Conservation (phyloP, 2,888 invertebrate species). For the Oasisia sp. region DNA sequence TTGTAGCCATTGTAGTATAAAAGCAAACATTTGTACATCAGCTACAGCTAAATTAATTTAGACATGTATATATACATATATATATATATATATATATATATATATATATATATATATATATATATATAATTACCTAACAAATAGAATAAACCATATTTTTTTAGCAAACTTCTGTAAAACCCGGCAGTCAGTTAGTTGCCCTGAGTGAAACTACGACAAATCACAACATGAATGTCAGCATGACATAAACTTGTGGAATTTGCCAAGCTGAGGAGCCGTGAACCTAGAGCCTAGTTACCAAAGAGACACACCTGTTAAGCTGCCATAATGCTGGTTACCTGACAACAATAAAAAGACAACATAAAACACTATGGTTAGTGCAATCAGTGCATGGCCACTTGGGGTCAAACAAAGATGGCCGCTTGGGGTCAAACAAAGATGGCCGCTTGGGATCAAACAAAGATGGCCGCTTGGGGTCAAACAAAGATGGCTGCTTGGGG, state of each 20-base stretch:
- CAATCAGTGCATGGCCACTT: not conserved
- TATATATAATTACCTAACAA: too few species aligned
- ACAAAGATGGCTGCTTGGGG: too few species aligned
- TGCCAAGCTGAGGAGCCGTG: not conserved
- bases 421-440: too few species aligned
- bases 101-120: too few species aligned
- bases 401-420: not conserved
- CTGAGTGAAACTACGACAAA: not conserved
- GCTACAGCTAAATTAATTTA: too few species aligned
- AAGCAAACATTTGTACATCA: too few species aligned
- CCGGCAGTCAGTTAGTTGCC: not conserved
- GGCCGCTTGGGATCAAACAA: too few species aligned
- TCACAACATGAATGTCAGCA: not conserved
- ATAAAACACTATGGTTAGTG: not conserved
- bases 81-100: too few species aligned
- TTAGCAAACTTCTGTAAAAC: not conserved
- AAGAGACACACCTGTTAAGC: not conserved
- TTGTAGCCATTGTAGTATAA: too few species aligned
- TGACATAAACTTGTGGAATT: slow-evolving; percentile 11
- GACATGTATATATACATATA: too few species aligned
- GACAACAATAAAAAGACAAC: not conserved
- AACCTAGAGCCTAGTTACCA: not conserved
- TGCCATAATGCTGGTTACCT: not conserved
- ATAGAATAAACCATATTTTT: not conserved
- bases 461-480: too few species aligned